Percentiles rank a stretch among this genome's conserved stretches.
Conservation (phyloP, 2,797 vertebrate genomes). For the Salmo trutta region DNA sequence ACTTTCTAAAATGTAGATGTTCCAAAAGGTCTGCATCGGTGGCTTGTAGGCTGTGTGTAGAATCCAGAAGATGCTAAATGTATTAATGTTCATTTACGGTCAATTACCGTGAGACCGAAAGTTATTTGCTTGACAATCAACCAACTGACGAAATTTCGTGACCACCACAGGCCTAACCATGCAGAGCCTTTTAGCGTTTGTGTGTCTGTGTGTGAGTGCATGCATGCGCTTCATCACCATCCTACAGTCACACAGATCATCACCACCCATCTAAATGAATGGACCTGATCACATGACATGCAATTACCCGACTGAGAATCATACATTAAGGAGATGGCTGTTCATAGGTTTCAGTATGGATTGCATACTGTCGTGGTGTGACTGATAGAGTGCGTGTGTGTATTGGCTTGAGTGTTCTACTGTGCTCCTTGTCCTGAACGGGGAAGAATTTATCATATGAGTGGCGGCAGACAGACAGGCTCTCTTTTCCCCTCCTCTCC, state of each 20-base stretch:
- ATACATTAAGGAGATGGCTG: neutral
- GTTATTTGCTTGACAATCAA: too few relatives aligned
- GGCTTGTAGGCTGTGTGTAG: too few relatives aligned
- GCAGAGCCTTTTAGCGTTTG: too few relatives aligned
- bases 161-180: too few relatives aligned
- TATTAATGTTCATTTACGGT: too few relatives aligned
- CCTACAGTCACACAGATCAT: neutral
- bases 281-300: neutral
- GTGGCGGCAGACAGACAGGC: constrained; percentile 4
- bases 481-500: neutral
- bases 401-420: neutral
- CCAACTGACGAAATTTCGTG: too few relatives aligned
- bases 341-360: neutral
- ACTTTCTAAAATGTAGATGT: too few relatives aligned
- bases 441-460: constrained; percentile 18
- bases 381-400: constrained; percentile 1
- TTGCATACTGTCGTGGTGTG: neutral
- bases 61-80: too few relatives aligned
- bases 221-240: too few relatives aligned
- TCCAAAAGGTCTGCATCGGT: too few relatives aligned
- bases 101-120: too few relatives aligned
- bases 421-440: constrained; percentile 19
- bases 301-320: neutral
- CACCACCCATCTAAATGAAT: neutral
- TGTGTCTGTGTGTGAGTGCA: too few relatives aligned